phyloP scores from a whole-genome alignment of 2,797 vertebrate genomes.

The Cyprinodon diabolis region DNA sequence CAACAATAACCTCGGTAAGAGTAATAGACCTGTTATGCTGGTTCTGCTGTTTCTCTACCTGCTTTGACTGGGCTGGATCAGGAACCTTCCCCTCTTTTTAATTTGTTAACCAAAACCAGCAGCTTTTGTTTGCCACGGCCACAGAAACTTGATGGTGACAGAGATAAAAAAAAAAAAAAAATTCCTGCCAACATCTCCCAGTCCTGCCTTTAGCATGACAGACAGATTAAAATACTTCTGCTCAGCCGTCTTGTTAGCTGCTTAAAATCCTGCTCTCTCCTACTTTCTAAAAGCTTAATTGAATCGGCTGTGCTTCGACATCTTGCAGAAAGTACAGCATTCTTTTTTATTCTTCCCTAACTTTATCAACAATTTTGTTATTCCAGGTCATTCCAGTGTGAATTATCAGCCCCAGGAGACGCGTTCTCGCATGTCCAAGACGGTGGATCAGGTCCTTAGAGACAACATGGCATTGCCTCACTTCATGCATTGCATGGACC shows the following conservation, averaged over 20 bases:
- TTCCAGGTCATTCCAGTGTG: conserved; percentile 93
- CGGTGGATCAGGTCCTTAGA: conserved; percentile 91
- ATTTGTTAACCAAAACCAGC: too few relatives aligned
- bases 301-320: not conserved
- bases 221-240: not conserved
- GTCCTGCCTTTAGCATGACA: too few relatives aligned
- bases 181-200: too few relatives aligned
- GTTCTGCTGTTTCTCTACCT: too few relatives aligned
- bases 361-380: not conserved
- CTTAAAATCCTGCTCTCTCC: too few relatives aligned
- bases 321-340: not conserved
- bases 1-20: too few relatives aligned
- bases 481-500: conserved; percentile 93
- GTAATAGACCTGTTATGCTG: too few relatives aligned
- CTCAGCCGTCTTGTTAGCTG: not conserved
- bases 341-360: not conserved
- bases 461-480: conserved; percentile 91
- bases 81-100: too few relatives aligned
- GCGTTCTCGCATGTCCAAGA: conserved; percentile 96
- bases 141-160: too few relatives aligned
- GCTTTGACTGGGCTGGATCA: too few relatives aligned
- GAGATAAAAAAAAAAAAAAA: too few relatives aligned
- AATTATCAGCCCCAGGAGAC: conserved; percentile 94
- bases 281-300: not conserved
- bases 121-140: too few relatives aligned